A percentile compares a stretch with the other conserved stretches of the same genome.
phyloP scores from a whole-genome alignment of 2,797 vertebrate genomes.

The Pyrocephalus nanus region DNA sequence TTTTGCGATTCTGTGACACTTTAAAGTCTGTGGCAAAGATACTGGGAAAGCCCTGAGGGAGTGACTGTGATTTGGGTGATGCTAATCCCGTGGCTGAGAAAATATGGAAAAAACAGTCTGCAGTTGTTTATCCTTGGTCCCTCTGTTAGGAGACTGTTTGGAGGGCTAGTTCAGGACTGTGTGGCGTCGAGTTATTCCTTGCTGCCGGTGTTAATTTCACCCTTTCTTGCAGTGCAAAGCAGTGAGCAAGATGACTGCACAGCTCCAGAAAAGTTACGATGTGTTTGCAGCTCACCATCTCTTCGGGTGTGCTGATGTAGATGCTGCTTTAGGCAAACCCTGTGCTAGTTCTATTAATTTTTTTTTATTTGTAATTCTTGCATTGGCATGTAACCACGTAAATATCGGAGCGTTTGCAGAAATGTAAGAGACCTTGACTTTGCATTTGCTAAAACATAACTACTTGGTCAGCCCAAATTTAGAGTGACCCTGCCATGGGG shows the following conservation, averaged over 20 bases:
- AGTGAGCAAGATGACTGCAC: not conserved
- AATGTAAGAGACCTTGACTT: not conserved
- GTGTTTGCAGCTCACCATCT: not conserved
- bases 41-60: not conserved
- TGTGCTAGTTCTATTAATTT: not conserved
- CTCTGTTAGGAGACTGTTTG: not conserved
- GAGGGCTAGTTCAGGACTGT: not conserved
- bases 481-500: rapidly evolving
- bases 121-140: not conserved
- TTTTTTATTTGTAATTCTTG: not conserved
- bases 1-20: not conserved
- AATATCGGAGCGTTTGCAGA: not conserved
- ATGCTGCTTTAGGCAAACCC: not conserved
- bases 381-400: not conserved
- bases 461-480: not conserved
- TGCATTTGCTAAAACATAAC: not conserved
- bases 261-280: not conserved
- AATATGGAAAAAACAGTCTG: not conserved
- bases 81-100: not conserved
- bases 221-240: not conserved
- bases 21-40: not conserved
- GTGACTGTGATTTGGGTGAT: not conserved
- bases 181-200: not conserved
- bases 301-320: not conserved
- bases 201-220: not conserved